Conservation (phyloP, 2,113 vertebrate species). For the Beaufortia kweichowensis region DNA sequence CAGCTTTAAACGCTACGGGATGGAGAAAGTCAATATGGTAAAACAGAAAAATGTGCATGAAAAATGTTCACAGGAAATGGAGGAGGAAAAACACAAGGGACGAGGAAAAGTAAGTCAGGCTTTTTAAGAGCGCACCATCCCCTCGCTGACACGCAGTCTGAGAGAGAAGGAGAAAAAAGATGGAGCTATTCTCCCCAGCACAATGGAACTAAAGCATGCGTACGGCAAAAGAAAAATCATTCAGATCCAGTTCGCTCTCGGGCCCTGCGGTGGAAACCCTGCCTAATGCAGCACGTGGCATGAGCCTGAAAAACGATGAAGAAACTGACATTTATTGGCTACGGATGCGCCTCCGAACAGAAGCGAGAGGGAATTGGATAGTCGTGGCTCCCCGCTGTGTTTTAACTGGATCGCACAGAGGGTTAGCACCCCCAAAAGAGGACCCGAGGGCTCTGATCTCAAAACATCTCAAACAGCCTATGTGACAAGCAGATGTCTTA, state of each 20-base stretch:
- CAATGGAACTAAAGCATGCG: slow-evolving; percentile 1
- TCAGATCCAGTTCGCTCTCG: slow-evolving; percentile 24
- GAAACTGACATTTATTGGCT: slow-evolving; percentile 40
- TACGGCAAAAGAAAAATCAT: neutral
- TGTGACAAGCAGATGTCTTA: slow-evolving; percentile 20
- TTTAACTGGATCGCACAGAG: slow-evolving; percentile 39
- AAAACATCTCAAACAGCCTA: neutral
- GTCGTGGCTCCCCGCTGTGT: neutral
- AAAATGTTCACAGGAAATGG: neutral
- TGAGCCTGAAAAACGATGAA: slow-evolving; percentile 33
- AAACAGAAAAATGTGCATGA: neutral
- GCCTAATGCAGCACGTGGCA: slow-evolving; percentile 28
- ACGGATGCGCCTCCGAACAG: neutral
- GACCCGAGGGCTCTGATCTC: slow-evolving; percentile 23
- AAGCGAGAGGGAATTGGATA: neutral
- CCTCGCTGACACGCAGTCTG: neutral
- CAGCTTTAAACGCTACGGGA: neutral
- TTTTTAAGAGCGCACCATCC: slow-evolving; percentile 2
- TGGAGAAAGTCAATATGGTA: neutral
- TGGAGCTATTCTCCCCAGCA: neutral
- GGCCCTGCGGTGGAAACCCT: slow-evolving; percentile 27
- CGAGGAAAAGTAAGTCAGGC: neutral
- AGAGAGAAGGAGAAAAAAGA: neutral
- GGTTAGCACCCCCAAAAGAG: slow-evolving; percentile 32
- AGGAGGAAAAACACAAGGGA: neutral